Percentiles rank a stretch among this genome's conserved stretches.
phyloP scores from a whole-genome alignment of 2,797 vertebrate species.

The Numenius phaeopus region DNA sequence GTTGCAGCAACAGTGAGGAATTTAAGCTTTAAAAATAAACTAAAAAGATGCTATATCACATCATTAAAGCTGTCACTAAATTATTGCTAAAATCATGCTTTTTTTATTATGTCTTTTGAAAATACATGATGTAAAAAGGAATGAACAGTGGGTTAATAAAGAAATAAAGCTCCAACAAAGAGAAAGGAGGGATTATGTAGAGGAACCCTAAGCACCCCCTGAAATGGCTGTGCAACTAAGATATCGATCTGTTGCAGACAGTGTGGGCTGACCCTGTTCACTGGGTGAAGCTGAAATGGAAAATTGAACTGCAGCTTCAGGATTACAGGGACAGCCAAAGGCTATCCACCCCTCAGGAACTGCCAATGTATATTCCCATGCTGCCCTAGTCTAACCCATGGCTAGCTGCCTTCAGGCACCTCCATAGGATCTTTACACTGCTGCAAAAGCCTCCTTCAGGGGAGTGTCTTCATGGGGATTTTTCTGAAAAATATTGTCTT shows the following conservation, averaged over 20 bases:
- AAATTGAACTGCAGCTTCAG: constrained; percentile 26
- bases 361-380: background rate
- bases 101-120: background rate
- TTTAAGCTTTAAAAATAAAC: constrained; percentile 24
- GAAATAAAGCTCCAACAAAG: background rate
- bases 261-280: constrained; percentile 21
- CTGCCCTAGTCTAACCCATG: background rate
- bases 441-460: background rate
- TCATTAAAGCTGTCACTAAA: background rate
- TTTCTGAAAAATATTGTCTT: background rate
- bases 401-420: background rate
- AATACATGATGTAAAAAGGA: background rate
- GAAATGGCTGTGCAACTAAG: background rate
- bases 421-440: background rate
- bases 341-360: background rate
- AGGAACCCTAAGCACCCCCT: background rate
- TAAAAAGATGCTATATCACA: background rate
- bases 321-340: constrained; percentile 17
- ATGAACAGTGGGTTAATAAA: background rate
- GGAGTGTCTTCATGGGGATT: background rate
- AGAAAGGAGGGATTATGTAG: background rate
- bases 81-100: background rate
- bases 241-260: background rate
- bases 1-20: background rate
- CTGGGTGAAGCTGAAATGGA: constrained; percentile 45